Evolutionary conservation across 2,888 invertebrate species (phyloP).

Genomic region (Sphaeridia pumilis): DNA sequence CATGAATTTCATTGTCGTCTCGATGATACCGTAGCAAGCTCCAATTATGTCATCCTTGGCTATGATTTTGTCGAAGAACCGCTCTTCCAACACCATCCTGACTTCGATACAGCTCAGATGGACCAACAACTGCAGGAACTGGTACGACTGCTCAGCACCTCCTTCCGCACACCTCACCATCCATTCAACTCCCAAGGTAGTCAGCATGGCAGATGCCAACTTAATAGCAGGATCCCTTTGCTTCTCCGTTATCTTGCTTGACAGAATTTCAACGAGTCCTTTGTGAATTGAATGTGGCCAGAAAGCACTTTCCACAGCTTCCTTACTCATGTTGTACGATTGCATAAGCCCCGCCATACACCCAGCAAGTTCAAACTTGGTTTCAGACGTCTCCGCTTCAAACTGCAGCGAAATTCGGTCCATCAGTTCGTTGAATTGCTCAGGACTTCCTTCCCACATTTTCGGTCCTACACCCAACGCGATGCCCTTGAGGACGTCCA

Average conservation of each 20-base stretch:
- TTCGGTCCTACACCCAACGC: constrained; percentile 58
- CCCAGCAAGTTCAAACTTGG: constrained; percentile 79
- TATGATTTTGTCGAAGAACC: constrained; percentile 62
- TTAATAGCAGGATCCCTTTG: constrained; percentile 82
- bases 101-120: constrained; percentile 86
- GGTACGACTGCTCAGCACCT: constrained; percentile 61
- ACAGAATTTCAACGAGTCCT: constrained; percentile 68
- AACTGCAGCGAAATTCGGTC: constrained; percentile 76
- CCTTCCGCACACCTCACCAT: constrained; percentile 43
- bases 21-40: constrained; percentile 68
- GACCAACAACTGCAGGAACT: constrained; percentile 66
- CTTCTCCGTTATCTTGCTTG: constrained; percentile 72
- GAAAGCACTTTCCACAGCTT: constrained; percentile 52
- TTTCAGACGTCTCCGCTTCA: constrained; percentile 73
- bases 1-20: constrained; percentile 65
- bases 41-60: constrained; percentile 65
- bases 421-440: constrained; percentile 66
- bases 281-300: constrained; percentile 74
- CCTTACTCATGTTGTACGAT: constrained; percentile 38
- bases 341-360: constrained; percentile 54
- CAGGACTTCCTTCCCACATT: constrained; percentile 62
- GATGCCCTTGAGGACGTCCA: constrained; percentile 64
- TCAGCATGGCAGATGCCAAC: constrained; percentile 65
- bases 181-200: constrained; percentile 75
- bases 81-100: constrained; percentile 83